Percentiles rank a stretch among this genome's conserved stretches.
phyloP scores from a whole-genome alignment of 2,113 vertebrate genomes.

The Oncorhynchus nerka region DNA sequence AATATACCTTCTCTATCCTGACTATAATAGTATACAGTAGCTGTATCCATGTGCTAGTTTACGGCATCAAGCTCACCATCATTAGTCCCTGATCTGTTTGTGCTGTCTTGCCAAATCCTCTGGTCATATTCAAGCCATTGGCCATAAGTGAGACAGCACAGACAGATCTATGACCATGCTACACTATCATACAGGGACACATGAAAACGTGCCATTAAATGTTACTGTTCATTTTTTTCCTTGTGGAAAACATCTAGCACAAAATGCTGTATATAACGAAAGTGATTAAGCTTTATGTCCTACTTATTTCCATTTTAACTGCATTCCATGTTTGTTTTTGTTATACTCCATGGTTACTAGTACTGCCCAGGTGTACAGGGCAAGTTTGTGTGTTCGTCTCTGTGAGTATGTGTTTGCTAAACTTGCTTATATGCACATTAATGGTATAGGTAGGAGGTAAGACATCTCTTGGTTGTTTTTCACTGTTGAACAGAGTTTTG shows the following conservation, averaged over 20 bases:
- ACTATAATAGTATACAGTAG: slow-evolving; percentile 10
- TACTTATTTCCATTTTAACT: slow-evolving; percentile 13
- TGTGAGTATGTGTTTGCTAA: neutral
- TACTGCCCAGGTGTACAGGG: neutral
- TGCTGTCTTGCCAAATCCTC: too few species aligned
- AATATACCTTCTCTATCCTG: slow-evolving; percentile 2
- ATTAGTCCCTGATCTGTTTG: too few species aligned
- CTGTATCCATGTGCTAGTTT: slow-evolving; percentile 8
- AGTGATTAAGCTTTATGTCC: slow-evolving; percentile 27
- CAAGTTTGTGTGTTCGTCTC: neutral
- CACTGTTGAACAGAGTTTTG: neutral
- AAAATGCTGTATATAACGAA: slow-evolving; percentile 25
- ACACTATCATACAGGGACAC: slow-evolving; percentile 4
- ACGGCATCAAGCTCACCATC: slow-evolving; percentile 14
- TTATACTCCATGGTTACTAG: neutral
- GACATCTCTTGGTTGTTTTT: too few species aligned
- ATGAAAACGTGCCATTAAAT: slow-evolving; percentile 29
- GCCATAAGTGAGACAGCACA: too few species aligned
- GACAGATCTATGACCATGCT: too few species aligned
- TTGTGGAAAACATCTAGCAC: slow-evolving; percentile 23
- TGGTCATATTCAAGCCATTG: too few species aligned
- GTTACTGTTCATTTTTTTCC: neutral
- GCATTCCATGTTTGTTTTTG: neutral
- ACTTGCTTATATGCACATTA: neutral
- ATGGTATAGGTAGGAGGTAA: too few species aligned